Base-by-base conservation (phyloP, 2,888 invertebrate species). In the Acleris laterana region DNA sequence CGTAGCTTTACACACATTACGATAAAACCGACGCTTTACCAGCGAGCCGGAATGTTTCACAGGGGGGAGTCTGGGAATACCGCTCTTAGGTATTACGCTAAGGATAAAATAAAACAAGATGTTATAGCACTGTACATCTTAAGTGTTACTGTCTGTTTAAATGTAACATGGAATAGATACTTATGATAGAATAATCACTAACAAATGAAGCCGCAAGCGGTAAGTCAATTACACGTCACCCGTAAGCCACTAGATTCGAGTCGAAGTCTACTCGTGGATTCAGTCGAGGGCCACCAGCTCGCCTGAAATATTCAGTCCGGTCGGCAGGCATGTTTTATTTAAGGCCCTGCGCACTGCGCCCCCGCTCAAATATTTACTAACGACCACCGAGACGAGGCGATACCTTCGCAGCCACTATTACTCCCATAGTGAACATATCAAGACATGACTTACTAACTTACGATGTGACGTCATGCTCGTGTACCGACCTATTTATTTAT, bases 271-370 rank as follows among this genome's bases (percentile, higher is more conserved):
- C 59, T 59, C 63, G 69, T 66, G 75, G 75, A 74, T 60, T 75
- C 74, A 71, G 75, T 75, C 77, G 75, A 76, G 78, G 78, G 77
- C 79, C 72, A 77, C 75, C 73, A 76, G 77, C 63, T 69, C 76
- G 78, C 79, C 79, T 90, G 78, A 88, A 89, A 89, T 87, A 89
- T 89, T 89, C 83, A 89, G 77, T 74, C 77, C 79, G 76, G 81
- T 79, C 75, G 80, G 80, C 74, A 74, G 77, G 71, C 83, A 88
- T 89, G 87, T 89, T 88, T 89, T 90, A 90, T 89, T 84, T 87
- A 89, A 82, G 77, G 74, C 76, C 71, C 73, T 77, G 86, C 87
- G 88, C 88, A 89, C 72, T 90, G 89, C 89, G 87, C 85, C 80
- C 59, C 74, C 77, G 73, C 79, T 89, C 79, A 84, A 89, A 89